phyloP scores from a whole-genome alignment of 1,140 invertebrate genomes.

The Lutraria rhynchaena region DNA sequence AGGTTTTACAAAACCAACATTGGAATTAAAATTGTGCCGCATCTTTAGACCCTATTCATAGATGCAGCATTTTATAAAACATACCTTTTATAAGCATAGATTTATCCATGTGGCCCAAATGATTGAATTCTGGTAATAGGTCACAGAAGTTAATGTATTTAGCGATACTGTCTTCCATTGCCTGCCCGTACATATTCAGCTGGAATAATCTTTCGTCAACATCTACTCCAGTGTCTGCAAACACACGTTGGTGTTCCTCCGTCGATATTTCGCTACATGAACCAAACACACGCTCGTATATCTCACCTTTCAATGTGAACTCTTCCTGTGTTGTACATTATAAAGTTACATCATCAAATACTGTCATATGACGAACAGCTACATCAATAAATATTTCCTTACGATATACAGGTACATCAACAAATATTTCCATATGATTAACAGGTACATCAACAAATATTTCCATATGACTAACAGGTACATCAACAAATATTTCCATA shows the following conservation, averaged over 20 bases:
- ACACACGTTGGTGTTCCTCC: slow-evolving; percentile 12
- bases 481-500: too few relatives aligned
- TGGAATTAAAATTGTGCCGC: too few relatives aligned
- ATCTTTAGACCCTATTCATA: too few relatives aligned
- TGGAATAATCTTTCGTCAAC: neutral
- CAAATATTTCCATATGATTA: too few relatives aligned
- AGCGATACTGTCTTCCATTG: slow-evolving; percentile 3
- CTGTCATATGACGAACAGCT: too few relatives aligned
- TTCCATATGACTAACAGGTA: too few relatives aligned
- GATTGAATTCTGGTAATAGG: slow-evolving; percentile 3
- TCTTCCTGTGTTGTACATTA: slow-evolving; percentile 31
- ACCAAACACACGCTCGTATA: slow-evolving; percentile 29
- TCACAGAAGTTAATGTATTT: slow-evolving; percentile 13
- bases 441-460: too few relatives aligned
- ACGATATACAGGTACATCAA: too few relatives aligned
- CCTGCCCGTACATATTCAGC: slow-evolving; percentile 8
- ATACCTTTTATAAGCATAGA: slow-evolving; percentile 16
- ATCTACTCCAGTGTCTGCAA: slow-evolving; percentile 16
- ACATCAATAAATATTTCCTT: too few relatives aligned
- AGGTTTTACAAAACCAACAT: too few relatives aligned
- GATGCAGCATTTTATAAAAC: too few relatives aligned
- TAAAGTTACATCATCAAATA: neutral
- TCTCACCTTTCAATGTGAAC: slow-evolving; percentile 27
- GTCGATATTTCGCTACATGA: neutral
- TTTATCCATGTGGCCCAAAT: neutral